phyloP scores from a whole-genome alignment of 2,113 vertebrate genomes.

The Catharus fuscescens region DNA sequence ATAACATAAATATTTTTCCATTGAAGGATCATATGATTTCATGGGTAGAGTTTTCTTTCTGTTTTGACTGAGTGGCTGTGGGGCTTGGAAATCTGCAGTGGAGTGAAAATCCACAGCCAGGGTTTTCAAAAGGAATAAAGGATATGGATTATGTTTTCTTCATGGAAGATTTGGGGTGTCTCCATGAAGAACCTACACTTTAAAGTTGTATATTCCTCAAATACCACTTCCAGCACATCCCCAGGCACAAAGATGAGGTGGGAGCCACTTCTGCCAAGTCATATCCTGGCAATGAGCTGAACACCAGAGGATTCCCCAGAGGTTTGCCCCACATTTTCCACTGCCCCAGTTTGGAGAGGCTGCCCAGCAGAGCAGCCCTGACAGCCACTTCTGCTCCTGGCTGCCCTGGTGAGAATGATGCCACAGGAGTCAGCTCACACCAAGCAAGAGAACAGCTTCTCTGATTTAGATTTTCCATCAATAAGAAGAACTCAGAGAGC shows the following conservation, averaged over 20 bases:
- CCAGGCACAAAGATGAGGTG: neutral
- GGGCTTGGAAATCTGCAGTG: neutral
- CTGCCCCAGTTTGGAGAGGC: neutral
- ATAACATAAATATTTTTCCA: conserved; percentile 2
- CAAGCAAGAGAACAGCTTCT: neutral
- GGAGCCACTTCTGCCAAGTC: neutral
- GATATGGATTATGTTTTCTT: accelerated
- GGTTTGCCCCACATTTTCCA: neutral
- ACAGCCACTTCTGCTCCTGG: neutral
- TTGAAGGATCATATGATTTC: neutral
- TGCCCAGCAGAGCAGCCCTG: neutral
- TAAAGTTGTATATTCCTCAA: neutral
- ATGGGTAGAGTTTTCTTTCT: neutral
- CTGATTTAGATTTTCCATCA: conserved; percentile 11
- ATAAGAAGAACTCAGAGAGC: conserved; percentile 10
- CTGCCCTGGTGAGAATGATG: neutral
- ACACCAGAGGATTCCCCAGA: neutral
- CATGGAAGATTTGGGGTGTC: neutral
- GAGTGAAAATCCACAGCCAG: neutral
- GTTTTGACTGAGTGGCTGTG: neutral
- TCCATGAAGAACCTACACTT: neutral
- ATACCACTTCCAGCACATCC: neutral
- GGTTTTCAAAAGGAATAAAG: neutral
- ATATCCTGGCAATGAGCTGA: neutral
- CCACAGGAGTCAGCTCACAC: neutral